These are phyloP conservation scores for Epirrhoe alternata DNA, from an alignment of 2,888 invertebrate genomes.

Conservation along the genomic window DNA sequence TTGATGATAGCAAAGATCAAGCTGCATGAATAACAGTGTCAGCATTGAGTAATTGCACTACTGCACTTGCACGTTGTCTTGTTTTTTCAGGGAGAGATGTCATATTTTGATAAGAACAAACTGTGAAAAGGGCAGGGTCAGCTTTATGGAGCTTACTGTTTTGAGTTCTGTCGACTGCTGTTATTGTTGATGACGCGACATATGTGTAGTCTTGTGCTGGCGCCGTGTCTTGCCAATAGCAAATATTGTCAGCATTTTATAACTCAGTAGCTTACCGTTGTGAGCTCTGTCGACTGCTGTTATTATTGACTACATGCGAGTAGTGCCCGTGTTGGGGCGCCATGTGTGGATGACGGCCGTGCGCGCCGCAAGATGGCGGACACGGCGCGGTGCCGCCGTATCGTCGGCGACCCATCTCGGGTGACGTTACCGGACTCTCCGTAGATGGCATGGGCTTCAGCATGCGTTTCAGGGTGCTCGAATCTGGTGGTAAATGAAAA, in stretches of 20 bases:
- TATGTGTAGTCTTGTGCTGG: no score
- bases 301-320: conserved; percentile 81
- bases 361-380: conserved; percentile 86
- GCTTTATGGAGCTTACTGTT: no score
- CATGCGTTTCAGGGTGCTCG: conserved; percentile 96
- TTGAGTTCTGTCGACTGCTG: no score
- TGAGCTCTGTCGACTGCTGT: conserved; percentile 88
- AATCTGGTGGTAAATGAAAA: conserved; percentile 83
- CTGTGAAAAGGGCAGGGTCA: no score
- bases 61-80: no score
- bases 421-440: conserved; percentile 95
- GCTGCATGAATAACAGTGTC: no score
- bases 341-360: conserved; percentile 84
- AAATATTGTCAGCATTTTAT: neutral
- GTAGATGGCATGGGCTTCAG: conserved; percentile 96
- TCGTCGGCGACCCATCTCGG: conserved; percentile 94
- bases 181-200: no score
- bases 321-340: conserved; percentile 82
- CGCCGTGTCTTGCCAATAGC: no score
- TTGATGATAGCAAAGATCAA: no score
- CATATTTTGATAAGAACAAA: no score
- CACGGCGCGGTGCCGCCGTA: conserved; percentile 86
- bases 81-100: no score
- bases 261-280: conserved; percentile 82
- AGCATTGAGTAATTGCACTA: no score